Conservation (phyloP, 2,888 invertebrate species). For the Platycnemis pennipes region DNA sequence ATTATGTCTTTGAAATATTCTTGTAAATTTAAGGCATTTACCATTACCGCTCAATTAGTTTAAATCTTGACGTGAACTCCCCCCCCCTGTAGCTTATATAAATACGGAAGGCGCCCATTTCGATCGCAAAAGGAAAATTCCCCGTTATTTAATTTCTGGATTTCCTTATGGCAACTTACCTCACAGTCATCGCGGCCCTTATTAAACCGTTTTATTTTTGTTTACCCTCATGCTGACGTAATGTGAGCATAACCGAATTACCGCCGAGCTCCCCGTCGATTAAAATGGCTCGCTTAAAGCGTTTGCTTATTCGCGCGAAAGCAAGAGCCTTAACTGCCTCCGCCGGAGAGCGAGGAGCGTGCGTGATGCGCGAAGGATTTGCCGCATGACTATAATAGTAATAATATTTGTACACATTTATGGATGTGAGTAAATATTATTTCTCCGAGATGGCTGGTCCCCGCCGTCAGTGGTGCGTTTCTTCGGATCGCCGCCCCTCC, state of each 20-base stretch:
- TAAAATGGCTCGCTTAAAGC: background rate
- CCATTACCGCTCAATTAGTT: background rate
- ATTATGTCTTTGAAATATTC: no score
- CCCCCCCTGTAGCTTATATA: background rate
- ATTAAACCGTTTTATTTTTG: background rate
- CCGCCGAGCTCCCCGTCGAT: background rate
- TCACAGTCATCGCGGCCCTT: background rate
- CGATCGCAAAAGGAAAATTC: background rate
- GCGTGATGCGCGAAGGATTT: constrained; percentile 39
- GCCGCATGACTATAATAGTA: constrained; percentile 55
- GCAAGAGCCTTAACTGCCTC: background rate
- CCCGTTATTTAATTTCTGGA: background rate
- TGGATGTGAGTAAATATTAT: constrained; percentile 65
- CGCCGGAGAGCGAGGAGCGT: background rate
- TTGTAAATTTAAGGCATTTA: no score
- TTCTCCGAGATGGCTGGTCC: constrained; percentile 32
- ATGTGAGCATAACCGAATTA: background rate
- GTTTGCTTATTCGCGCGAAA: constrained; percentile 10
- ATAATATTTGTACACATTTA: constrained; percentile 61
- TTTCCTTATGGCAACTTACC: background rate
- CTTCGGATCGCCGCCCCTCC: background rate
- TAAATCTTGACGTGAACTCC: background rate
- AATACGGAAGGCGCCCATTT: background rate
- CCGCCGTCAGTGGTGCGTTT: background rate
- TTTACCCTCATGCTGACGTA: constrained; percentile 1